These are phyloP conservation scores for Parazoanthus darwini DNA, from an alignment of 92 coral and sea anemone species.

Conservation along the genomic window DNA sequence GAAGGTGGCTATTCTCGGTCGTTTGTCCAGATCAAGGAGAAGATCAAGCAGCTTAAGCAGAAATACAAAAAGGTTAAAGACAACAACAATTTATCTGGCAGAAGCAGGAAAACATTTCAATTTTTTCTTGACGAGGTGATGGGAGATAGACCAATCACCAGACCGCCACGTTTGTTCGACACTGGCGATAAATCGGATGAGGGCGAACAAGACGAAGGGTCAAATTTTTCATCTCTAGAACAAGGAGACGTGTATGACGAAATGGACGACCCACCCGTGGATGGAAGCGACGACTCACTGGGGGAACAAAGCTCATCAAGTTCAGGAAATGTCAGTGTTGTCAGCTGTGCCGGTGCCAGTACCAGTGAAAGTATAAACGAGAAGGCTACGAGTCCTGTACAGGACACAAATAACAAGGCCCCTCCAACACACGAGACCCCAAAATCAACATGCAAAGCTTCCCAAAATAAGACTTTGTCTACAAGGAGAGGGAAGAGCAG, in stretches of 20 bases:
- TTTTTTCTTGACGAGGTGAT: conserved; percentile 10
- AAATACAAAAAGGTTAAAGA: conserved; percentile 2
- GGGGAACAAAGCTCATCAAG: conserved; percentile 6
- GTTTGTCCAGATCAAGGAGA: conserved; percentile 24
- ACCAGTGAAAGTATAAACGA: conserved; percentile 25
- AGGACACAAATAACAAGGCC: conserved; percentile 14
- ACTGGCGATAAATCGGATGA: conserved; percentile 14
- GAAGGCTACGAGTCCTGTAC: conserved; percentile 15
- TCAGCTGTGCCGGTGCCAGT: conserved; percentile 14
- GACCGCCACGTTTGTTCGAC: conserved; percentile 10
- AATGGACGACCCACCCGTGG: conserved; percentile 15
- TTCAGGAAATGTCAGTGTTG: conserved; percentile 23
- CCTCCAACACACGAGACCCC: conserved; percentile 17
- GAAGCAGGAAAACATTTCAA: conserved; percentile 15
- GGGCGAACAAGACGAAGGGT: conserved; percentile 8
- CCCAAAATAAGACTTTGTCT: conserved; percentile 12
- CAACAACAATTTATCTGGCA: conserved; percentile 24
- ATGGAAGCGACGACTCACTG: conserved; percentile 2
- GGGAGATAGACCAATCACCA: conserved; percentile 5
- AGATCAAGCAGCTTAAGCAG: conserved; percentile 29
- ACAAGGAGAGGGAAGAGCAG: conserved; percentile 27
- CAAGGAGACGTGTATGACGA: conserved; percentile 19
- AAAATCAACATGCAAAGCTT: background rate
- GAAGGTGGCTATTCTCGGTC: conserved; percentile 21
- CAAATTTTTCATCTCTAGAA: conserved; percentile 7